These are phyloP conservation scores for Cyrtorhinus lividipennis DNA, from an alignment of 1,140 invertebrate genomes.

Conservation along the genomic window DNA sequence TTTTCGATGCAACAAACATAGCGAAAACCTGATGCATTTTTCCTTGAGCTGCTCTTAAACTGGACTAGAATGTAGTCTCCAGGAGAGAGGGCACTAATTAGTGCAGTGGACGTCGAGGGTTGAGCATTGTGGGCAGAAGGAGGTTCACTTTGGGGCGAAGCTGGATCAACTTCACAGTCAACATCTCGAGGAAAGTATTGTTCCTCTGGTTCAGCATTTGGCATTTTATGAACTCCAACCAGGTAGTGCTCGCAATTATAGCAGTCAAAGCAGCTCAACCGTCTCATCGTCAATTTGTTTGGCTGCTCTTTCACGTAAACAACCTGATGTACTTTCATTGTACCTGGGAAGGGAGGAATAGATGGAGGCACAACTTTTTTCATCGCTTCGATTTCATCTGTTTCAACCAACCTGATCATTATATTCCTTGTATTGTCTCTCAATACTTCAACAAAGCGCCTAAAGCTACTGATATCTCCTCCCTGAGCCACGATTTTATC, in stretches of 20 bases:
- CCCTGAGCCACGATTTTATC: constrained; percentile 23
- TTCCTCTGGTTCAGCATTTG: neutral
- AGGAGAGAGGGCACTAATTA: too few species aligned
- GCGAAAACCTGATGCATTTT: too few species aligned
- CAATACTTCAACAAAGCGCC: neutral
- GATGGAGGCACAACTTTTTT: neutral
- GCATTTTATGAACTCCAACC: neutral
- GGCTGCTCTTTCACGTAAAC: neutral
- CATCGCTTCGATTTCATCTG: neutral
- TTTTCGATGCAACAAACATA: too few species aligned
- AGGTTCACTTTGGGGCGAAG: too few species aligned
- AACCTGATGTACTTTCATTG: neutral
- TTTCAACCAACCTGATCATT: neutral
- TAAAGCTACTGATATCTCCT: constrained; percentile 16
- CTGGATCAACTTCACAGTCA: neutral
- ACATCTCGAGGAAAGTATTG: neutral
- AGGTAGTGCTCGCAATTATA: neutral
- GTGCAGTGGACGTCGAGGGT: too few species aligned
- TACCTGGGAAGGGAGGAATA: neutral
- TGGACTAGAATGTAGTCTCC: too few species aligned
- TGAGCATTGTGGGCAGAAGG: too few species aligned
- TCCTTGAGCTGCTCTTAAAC: too few species aligned
- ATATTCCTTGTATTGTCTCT: neutral
- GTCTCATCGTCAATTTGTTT: neutral
- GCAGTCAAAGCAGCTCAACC: neutral